Conservation (phyloP, 2,797 vertebrate genomes). For the Pteronotus mesoamericanus region DNA sequence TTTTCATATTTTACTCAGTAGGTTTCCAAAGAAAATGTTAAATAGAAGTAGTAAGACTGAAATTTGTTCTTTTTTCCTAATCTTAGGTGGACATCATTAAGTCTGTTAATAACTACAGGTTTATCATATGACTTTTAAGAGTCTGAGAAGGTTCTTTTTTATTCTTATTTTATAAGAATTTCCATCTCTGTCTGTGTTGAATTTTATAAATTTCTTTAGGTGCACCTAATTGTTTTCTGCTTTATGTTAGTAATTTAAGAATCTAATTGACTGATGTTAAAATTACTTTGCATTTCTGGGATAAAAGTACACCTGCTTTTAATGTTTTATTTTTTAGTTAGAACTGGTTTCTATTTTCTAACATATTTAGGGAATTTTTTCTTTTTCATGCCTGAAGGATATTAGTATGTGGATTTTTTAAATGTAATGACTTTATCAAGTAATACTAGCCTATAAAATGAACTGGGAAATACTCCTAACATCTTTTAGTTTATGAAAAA, state of each 20-base stretch:
- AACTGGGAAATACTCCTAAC: not conserved
- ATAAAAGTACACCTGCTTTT: not conserved
- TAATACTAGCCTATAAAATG: not conserved
- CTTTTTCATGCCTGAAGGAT: not conserved
- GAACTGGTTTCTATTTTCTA: not conserved
- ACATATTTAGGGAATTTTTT: not conserved
- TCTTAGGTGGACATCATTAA: not conserved
- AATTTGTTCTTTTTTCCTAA: not conserved
- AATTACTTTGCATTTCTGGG: not conserved
- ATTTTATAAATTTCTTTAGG: not conserved
- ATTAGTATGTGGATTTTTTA: not conserved
- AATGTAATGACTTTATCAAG: not conserved
- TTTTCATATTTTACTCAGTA: not conserved
- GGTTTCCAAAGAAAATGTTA: not conserved
- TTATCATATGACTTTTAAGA: not conserved
- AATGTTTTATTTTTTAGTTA: not conserved
- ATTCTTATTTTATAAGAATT: not conserved
- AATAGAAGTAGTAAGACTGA: not conserved
- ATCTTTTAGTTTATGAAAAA: constrained; percentile 9
- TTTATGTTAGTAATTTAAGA: not conserved
- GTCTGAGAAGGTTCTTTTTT: not conserved
- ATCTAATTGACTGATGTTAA: not conserved
- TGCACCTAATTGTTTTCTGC: not conserved
- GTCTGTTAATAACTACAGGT: not conserved
- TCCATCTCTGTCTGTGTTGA: not conserved